Conservation (phyloP, 2,888 invertebrate species). For the Euclidia mi region DNA sequence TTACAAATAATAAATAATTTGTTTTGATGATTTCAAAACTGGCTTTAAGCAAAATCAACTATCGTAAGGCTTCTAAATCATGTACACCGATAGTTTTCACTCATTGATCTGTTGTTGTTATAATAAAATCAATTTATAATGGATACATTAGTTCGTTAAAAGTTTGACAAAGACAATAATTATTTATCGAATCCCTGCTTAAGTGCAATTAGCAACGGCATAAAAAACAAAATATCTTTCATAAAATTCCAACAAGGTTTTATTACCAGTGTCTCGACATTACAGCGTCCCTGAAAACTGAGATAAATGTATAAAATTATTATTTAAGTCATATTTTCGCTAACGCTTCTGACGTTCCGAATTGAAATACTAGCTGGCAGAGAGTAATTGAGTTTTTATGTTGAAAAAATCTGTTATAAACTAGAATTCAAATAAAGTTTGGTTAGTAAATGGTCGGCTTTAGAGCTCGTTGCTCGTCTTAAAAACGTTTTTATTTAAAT, state of each 20-base stretch:
- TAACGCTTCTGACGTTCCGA: constrained; percentile 9
- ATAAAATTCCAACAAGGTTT: constrained; percentile 3
- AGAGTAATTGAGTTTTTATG: constrained; percentile 7
- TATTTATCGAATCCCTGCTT: background rate
- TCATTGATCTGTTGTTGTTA: no score
- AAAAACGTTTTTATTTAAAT: no score
- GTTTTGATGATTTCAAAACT: no score
- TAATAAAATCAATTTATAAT: no score
- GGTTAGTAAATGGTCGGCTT: background rate
- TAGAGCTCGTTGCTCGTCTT: no score
- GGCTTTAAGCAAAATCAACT: no score
- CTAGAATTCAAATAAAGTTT: background rate
- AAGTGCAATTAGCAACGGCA: background rate
- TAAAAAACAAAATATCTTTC: background rate
- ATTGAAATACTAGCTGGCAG: background rate
- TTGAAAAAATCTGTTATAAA: constrained; percentile 2
- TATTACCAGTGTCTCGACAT: constrained; percentile 1
- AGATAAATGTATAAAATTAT: constrained; percentile 5
- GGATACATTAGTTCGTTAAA: background rate
- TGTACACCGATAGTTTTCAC: no score
- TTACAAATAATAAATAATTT: no score
- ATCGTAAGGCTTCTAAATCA: no score
- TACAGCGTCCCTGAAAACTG: background rate
- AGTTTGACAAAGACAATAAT: constrained; percentile 2
- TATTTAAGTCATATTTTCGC: constrained; percentile 4